phyloP scores from a whole-genome alignment of 2,113 vertebrate genomes.

The Lycaon pictus region DNA sequence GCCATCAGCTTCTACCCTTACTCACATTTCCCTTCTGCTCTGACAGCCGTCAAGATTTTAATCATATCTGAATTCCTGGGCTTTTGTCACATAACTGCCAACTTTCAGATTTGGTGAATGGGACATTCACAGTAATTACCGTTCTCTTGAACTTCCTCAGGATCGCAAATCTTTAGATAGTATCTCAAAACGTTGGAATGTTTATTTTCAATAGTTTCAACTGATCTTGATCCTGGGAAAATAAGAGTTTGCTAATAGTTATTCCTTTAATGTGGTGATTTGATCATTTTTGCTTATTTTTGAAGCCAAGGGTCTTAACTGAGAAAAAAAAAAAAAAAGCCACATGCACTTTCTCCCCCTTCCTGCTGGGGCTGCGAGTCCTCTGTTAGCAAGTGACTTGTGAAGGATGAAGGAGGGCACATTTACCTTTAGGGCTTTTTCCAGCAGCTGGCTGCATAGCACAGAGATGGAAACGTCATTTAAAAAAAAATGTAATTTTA shows the following conservation, averaged over 20 bases:
- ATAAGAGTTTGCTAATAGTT: neutral
- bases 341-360: rapidly evolving
- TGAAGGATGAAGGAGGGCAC: neutral
- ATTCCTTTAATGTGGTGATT: constrained; percentile 2
- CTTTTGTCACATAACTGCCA: neutral
- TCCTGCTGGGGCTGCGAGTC: neutral
- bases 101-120: neutral
- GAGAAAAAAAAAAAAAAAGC: neutral
- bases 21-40: neutral
- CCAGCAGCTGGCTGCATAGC: neutral
- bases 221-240: constrained; percentile 63
- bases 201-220: constrained; percentile 39
- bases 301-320: neutral
- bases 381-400: neutral
- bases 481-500: constrained; percentile 70
- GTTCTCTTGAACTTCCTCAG: neutral
- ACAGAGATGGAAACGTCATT: neutral
- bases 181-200: constrained; percentile 19
- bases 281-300: constrained; percentile 43
- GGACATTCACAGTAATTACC: neutral
- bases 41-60: constrained; percentile 55
- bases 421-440: neutral
- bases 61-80: constrained; percentile 49
- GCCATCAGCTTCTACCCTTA: neutral
- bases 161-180: neutral